A percentile compares a stretch with the other conserved stretches of the same genome.
phyloP scores from a whole-genome alignment of 2,113 vertebrate species.

The Ictalurus punctatus region DNA sequence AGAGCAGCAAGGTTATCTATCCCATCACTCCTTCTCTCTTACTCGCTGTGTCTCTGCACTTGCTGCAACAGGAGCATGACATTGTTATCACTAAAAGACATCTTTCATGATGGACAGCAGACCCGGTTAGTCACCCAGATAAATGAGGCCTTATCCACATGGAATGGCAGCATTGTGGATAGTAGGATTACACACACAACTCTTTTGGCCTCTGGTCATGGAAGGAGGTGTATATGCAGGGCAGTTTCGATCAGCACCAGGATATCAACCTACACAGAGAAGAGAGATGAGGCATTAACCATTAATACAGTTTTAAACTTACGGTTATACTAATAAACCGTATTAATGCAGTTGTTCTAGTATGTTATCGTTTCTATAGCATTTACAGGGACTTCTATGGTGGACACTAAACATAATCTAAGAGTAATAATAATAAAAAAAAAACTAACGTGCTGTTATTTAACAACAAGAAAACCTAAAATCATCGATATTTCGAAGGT shows the following conservation, averaged over 20 bases:
- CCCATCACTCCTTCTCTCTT: slow-evolving; percentile 36
- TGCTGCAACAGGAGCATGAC: slow-evolving; percentile 51
- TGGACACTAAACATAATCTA: not conserved
- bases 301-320: not conserved
- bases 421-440: not conserved
- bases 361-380: not conserved
- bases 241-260: not conserved
- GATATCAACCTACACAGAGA: not conserved
- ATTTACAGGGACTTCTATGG: not conserved
- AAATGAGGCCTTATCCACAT: not conserved
- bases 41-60: slow-evolving; percentile 11
- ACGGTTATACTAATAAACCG: not conserved
- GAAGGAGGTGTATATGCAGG: slow-evolving; percentile 6
- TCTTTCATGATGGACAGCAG: slow-evolving; percentile 21
- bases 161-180: slow-evolving; percentile 21
- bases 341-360: not conserved
- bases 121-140: not conserved
- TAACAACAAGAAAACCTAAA: too few relatives aligned
- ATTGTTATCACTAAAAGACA: slow-evolving; percentile 39
- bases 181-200: not conserved
- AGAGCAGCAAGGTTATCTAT: slow-evolving; percentile 51
- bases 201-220: not conserved
- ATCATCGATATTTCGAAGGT: too few relatives aligned
- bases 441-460: not conserved
- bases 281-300: not conserved